Conservation (phyloP, 2,797 vertebrate species). For the Eptatretus atami region DNA sequence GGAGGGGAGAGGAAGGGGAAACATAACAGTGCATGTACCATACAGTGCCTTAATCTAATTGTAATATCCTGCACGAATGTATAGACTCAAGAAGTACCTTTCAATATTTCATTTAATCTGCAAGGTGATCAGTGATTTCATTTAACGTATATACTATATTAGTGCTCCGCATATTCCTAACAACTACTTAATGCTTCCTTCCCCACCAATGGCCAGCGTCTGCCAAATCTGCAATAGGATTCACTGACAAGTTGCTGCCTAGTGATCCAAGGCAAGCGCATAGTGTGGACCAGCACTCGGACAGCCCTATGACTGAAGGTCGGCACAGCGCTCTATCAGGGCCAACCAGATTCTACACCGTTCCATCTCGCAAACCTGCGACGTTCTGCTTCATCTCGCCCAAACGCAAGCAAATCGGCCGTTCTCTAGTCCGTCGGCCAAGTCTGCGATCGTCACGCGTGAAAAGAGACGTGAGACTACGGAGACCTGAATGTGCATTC, state of each 20-base stretch:
- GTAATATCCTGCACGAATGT: too few species aligned
- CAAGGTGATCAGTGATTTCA: too few species aligned
- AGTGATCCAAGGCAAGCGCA: constrained; percentile 51
- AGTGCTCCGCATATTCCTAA: too few species aligned
- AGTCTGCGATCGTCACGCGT: constrained; percentile 67
- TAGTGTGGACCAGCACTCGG: constrained; percentile 64
- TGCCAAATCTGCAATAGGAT: constrained; percentile 97
- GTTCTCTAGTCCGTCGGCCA: constrained; percentile 78
- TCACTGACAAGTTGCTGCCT: constrained; percentile 73
- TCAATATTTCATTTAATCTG: too few species aligned
- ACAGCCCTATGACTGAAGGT: constrained; percentile 93
- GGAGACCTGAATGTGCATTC: constrained; percentile 73
- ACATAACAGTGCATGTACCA: too few species aligned
- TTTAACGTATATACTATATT: too few species aligned
- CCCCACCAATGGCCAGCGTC: constrained; percentile 96
- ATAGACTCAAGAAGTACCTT: too few species aligned
- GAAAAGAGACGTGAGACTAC: constrained; percentile 68
- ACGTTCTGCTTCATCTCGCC: constrained; percentile 73
- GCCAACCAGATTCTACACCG: constrained; percentile 98
- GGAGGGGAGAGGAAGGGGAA: too few species aligned
- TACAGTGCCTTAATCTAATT: too few species aligned
- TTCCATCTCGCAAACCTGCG: constrained; percentile 94
- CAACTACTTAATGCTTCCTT: too few species aligned
- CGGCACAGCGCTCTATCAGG: constrained; percentile 78
- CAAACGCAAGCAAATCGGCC: constrained; percentile 89